Conservation (phyloP, 2,888 invertebrate genomes). For the Rhagonycha fulva region DNA sequence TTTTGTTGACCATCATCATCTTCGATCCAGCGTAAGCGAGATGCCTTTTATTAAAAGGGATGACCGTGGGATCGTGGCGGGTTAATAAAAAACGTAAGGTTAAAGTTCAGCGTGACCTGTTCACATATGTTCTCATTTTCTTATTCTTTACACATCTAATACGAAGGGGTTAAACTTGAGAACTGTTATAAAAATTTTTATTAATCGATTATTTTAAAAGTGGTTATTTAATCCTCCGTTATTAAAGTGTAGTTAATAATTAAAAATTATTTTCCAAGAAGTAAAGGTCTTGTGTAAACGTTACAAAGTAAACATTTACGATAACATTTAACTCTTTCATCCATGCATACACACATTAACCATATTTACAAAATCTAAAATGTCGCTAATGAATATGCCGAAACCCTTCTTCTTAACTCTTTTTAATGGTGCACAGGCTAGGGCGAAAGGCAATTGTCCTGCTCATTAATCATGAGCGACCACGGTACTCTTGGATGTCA, state of each 20-base stretch:
- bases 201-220: neutral
- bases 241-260: constrained; percentile 13
- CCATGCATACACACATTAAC: constrained; percentile 34
- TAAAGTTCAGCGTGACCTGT: constrained; percentile 36
- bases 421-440: constrained; percentile 36
- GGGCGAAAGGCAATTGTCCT: constrained; percentile 54
- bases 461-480: constrained; percentile 55
- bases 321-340: constrained; percentile 29
- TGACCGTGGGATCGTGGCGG: constrained; percentile 31
- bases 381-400: constrained; percentile 47
- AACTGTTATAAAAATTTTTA: neutral
- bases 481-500: constrained; percentile 56
- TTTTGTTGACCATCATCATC: constrained; percentile 26
- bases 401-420: constrained; percentile 49
- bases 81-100: constrained; percentile 29
- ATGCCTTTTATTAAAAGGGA: constrained; percentile 29
- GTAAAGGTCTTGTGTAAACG: constrained; percentile 9
- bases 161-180: constrained; percentile 4
- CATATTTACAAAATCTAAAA: constrained; percentile 51
- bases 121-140: constrained; percentile 15
- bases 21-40: constrained; percentile 27
- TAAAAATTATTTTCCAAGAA: constrained; percentile 27
- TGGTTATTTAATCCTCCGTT: constrained; percentile 12
- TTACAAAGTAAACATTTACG: constrained; percentile 21
- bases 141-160: constrained; percentile 18